These are phyloP conservation scores for Bathybates hornii DNA, from an alignment of 2,113 vertebrate species.

Conservation along the genomic window DNA sequence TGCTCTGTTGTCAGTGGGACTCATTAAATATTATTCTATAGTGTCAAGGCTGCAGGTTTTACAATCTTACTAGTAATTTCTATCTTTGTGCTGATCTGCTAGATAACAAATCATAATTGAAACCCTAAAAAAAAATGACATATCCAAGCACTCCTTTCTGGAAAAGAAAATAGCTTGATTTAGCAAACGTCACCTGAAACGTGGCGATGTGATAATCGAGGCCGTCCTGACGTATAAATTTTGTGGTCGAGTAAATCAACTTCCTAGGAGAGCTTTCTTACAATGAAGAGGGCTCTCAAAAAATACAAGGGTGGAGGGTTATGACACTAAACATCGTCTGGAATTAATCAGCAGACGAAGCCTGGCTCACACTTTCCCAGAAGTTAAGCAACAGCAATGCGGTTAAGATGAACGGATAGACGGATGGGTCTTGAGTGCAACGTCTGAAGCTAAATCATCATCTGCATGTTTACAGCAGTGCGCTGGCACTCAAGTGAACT, in stretches of 20 bases:
- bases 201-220: accelerated
- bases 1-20: not conserved
- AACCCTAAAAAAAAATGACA: accelerated
- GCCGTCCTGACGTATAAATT: not conserved
- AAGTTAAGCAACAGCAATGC: not conserved
- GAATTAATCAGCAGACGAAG: not conserved
- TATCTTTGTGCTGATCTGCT: not conserved
- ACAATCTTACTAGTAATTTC: not conserved
- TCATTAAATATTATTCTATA: not conserved
- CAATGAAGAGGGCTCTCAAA: not conserved
- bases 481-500: not conserved
- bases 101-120: not conserved
- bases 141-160: not conserved
- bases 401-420: not conserved
- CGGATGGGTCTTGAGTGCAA: not conserved
- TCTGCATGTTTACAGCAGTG: not conserved
- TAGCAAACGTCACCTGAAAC: not conserved
- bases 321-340: constrained; percentile 1
- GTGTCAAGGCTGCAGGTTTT: not conserved
- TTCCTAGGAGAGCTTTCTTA: not conserved
- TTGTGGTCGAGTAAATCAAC: not conserved
- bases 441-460: not conserved
- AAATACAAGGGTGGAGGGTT: not conserved
- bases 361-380: not conserved
- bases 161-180: not conserved